These are phyloP conservation scores for Palythoa grandis DNA, from an alignment of 92 coral and sea anemone genomes.

Conservation along the genomic window DNA sequence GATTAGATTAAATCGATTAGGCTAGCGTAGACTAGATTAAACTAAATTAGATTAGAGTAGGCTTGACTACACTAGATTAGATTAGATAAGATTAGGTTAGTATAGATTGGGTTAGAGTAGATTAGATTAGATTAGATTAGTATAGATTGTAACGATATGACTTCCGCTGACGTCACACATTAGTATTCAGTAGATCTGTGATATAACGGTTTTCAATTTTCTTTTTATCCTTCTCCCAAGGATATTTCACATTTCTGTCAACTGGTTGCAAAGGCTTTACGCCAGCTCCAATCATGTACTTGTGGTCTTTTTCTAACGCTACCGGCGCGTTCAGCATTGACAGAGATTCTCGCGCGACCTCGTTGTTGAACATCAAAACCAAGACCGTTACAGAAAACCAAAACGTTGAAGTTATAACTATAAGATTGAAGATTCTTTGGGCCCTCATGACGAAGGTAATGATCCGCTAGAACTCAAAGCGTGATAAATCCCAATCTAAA, in stretches of 20 bases:
- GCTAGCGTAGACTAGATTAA: too few relatives aligned
- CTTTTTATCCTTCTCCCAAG: constrained; percentile 78
- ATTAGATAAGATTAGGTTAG: too few relatives aligned
- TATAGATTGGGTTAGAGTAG: too few relatives aligned
- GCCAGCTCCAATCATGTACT: constrained; percentile 93
- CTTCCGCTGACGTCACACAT: too few relatives aligned
- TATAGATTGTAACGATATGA: too few relatives aligned
- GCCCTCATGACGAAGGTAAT: constrained; percentile 65
- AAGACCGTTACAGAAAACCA: constrained; percentile 98
- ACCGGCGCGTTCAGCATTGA: constrained; percentile 96
- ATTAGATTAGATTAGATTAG: too few relatives aligned
- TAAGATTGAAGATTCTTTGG: constrained; percentile 77
- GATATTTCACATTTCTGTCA: constrained; percentile 89
- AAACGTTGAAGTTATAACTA: constrained; percentile 87
- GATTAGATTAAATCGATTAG: too few relatives aligned
- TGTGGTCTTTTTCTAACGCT: constrained; percentile 73
- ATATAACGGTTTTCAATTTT: constrained; percentile 42
- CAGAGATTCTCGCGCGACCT: constrained; percentile 88
- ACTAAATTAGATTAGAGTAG: too few relatives aligned
- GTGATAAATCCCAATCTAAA: background rate
- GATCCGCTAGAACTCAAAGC: constrained; percentile 1
- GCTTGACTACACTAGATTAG: too few relatives aligned
- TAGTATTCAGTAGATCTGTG: too few relatives aligned
- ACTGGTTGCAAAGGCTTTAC: constrained; percentile 87
- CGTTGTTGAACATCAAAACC: constrained; percentile 89